Evolutionary conservation across 2,113 vertebrate species (phyloP), one percentile per base, ranked within the genome.

Genomic region (Mesocricetus auratus): DNA sequence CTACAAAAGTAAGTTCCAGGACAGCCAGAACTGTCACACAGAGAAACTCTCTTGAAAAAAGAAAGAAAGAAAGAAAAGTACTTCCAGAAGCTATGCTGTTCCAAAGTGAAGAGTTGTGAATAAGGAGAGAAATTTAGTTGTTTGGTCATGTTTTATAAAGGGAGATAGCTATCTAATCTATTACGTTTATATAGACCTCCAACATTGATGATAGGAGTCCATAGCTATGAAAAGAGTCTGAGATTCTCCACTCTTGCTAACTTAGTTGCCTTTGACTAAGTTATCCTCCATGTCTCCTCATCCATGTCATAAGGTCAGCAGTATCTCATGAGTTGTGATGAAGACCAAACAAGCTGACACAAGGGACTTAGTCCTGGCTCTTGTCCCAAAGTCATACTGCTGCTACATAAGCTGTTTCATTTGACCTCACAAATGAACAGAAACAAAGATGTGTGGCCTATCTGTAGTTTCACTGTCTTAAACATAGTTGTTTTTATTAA

Each of bases 91-190:
- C 42, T 94, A 7, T 89, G 66, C 24, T 94, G 33, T 79, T 93
- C 89, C 64, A 89, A 91, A 94, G 77, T 96, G 86, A 93, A 90
- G 42, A 94, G 24, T 73, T 96, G 73, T 81, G 45, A 93, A 89
- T 93, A 22, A 60, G 62, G n/a, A 94, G 86, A 91, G 58, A 42
- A 33, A 58, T 91, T 93, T 94, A 86, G 56, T 93, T 89, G 69
- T 29, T 95, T 92, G 88, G 39, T 92, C 85, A 68, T 92, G 29
- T 89, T 86, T 77, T 97, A 89, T 56, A 95, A 87, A n/a, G 86
- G 60, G 45, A 53, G 45, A 42, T 93, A 92, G 60, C 22, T 87
- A 10, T 83, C 82, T 89, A 87, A 39, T 16, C 45, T 93, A 4
- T 93, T 94, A 42, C 90, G 15, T 95, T 90, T 47, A 92, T 11